A percentile compares a stretch with the other conserved stretches of the same genome.
Conservation (phyloP, 53 echinoderm and acorn worm genomes). For the Temnopleurus reevesii region DNA sequence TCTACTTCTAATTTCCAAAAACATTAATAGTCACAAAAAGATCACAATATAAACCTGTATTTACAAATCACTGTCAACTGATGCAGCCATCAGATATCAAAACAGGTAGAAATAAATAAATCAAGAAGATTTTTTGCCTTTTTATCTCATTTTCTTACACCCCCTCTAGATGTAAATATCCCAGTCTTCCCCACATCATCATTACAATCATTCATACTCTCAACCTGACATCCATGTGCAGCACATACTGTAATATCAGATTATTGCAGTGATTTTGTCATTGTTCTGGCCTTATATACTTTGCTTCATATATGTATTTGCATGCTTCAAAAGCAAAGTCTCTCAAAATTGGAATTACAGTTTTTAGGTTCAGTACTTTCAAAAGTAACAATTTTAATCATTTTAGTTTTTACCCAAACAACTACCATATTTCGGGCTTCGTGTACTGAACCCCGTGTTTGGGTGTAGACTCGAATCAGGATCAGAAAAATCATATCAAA, state of each 20-base stretch:
- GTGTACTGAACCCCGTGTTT: too few relatives aligned
- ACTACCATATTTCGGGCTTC: too few relatives aligned
- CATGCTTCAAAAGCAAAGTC: too few relatives aligned
- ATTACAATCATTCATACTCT: constrained; percentile 2
- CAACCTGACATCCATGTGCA: background rate
- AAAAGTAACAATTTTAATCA: too few relatives aligned
- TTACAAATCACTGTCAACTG: background rate
- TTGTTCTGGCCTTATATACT: background rate
- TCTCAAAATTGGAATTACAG: too few relatives aligned
- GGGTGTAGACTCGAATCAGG: too few relatives aligned
- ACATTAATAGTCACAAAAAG: background rate
- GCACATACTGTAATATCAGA: background rate
- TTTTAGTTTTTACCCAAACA: too few relatives aligned
- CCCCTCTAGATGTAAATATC: background rate
- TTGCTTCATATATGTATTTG: too few relatives aligned
- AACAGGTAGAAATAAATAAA: constrained; percentile 29
- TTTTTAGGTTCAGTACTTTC: too few relatives aligned
- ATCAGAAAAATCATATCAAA: too few relatives aligned
- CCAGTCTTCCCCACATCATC: background rate
- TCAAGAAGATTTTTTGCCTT: background rate
- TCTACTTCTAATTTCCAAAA: background rate
- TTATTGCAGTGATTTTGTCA: background rate
- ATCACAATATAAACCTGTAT: constrained; percentile 10
- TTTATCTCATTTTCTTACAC: background rate
- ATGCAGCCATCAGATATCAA: background rate